Evolutionary conservation across 1,140 invertebrate species (phyloP).

Genomic region (Caenorhabditis elegans): DNA sequence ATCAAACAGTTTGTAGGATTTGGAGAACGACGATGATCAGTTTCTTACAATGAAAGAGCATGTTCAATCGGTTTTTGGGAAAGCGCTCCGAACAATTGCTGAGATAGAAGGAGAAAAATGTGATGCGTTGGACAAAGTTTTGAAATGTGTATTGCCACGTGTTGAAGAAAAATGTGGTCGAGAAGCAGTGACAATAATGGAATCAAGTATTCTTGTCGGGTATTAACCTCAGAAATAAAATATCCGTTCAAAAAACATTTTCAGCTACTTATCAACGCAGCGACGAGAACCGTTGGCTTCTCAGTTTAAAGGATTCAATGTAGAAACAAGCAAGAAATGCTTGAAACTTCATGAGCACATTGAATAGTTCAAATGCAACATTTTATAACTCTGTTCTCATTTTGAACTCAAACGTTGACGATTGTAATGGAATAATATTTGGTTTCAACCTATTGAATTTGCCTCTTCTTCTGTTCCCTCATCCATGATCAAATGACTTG

Average conservation of each 20-base stretch:
- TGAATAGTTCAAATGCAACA: not conserved
- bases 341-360: slow-evolving; percentile 34
- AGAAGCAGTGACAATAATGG: slow-evolving; percentile 21
- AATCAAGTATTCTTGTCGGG: slow-evolving; percentile 34
- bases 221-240: not conserved
- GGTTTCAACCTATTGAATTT: not conserved
- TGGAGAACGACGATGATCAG: slow-evolving; percentile 44
- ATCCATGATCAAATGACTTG: not conserved
- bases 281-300: slow-evolving; percentile 37
- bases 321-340: slow-evolving; percentile 30
- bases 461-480: not conserved
- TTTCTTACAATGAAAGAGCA: slow-evolving; percentile 40
- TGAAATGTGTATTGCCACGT: slow-evolving; percentile 41
- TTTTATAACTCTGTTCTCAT: not conserved
- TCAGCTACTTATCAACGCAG: slow-evolving; percentile 40
- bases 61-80: slow-evolving; percentile 40
- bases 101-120: slow-evolving; percentile 47
- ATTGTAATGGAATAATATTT: not conserved
- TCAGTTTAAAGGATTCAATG: slow-evolving; percentile 44
- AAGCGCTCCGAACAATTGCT: slow-evolving; percentile 38
- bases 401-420: not conserved
- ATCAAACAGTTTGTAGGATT: not conserved
- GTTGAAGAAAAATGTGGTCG: slow-evolving; percentile 38
- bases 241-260: not conserved
- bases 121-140: slow-evolving; percentile 20